Conservation (phyloP, 2,797 vertebrate genomes). For the Chanos chanos region DNA sequence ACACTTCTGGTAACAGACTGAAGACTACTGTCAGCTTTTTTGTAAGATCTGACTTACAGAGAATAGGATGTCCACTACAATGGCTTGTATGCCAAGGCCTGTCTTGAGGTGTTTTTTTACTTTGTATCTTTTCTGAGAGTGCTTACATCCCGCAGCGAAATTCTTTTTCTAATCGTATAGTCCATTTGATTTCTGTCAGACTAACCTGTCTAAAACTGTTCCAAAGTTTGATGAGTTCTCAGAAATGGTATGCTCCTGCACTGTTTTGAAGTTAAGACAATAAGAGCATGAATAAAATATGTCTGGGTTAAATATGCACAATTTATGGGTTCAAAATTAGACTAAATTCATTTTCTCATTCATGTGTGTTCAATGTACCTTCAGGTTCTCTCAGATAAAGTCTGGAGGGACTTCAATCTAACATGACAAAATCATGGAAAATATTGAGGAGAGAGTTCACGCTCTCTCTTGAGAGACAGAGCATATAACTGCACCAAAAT, state of each 20-base stretch:
- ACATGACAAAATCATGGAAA: slow-evolving; percentile 7
- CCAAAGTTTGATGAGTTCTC: neutral
- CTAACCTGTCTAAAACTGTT: too few relatives aligned
- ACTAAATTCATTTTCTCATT: slow-evolving; percentile 9
- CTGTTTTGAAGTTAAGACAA: slow-evolving; percentile 4
- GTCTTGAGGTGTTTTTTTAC: too few relatives aligned
- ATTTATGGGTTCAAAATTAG: slow-evolving; percentile 17
- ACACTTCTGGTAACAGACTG: too few relatives aligned
- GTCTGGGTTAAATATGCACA: slow-evolving; percentile 14
- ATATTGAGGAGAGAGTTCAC: slow-evolving; percentile 5
- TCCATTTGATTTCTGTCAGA: too few relatives aligned
- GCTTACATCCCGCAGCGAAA: too few relatives aligned
- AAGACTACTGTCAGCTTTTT: too few relatives aligned
- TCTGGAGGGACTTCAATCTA: slow-evolving; percentile 8
- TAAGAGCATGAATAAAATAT: slow-evolving; percentile 24
- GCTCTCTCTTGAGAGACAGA: neutral
- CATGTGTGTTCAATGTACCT: slow-evolving; percentile 15
- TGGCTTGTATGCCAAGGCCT: too few relatives aligned
- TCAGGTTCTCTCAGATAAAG: slow-evolving; percentile 19
- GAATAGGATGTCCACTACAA: too few relatives aligned
- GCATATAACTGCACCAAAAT: neutral
- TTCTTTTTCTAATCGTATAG: too few relatives aligned
- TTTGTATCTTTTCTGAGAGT: too few relatives aligned
- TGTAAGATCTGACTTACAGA: too few relatives aligned
- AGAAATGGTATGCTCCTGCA: neutral